Conservation (phyloP, 1,140 invertebrate species). For the Brachionus sp. region DNA sequence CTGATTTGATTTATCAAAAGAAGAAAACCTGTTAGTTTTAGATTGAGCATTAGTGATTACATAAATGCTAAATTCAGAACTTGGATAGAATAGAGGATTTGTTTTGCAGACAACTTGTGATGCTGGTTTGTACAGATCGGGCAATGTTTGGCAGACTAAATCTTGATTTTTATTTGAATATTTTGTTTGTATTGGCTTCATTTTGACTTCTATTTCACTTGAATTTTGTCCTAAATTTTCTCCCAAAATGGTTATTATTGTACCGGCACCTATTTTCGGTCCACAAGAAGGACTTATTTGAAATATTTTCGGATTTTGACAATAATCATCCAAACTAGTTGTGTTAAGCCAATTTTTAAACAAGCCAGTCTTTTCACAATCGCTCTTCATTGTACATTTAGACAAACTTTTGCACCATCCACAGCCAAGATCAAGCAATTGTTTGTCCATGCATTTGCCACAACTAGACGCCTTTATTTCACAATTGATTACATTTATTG, state of each 20-base stretch:
- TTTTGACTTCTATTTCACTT: constrained; percentile 82
- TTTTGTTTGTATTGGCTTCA: constrained; percentile 85
- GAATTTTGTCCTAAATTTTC: constrained; percentile 85
- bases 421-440: neutral
- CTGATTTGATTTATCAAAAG: constrained; percentile 10
- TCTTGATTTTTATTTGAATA: constrained; percentile 63
- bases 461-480: constrained; percentile 40
- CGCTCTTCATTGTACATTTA: constrained; percentile 29
- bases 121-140: neutral
- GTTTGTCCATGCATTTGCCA: constrained; percentile 34
- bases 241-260: constrained; percentile 87
- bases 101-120: constrained; percentile 47
- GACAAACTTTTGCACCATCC: constrained; percentile 34
- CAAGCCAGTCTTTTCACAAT: neutral
- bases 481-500: constrained; percentile 23
- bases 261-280: constrained; percentile 76
- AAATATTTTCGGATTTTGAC: neutral
- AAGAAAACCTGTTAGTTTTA: neutral
- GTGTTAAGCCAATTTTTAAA: neutral
- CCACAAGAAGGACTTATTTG: constrained; percentile 7
- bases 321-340: neutral
- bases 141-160: constrained; percentile 46
- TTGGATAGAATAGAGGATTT: neutral
- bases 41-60: constrained; percentile 16
- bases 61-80: constrained; percentile 22